These are phyloP conservation scores for Dicyrtomina minuta DNA, from an alignment of 2,888 invertebrate species.

Conservation along the genomic window DNA sequence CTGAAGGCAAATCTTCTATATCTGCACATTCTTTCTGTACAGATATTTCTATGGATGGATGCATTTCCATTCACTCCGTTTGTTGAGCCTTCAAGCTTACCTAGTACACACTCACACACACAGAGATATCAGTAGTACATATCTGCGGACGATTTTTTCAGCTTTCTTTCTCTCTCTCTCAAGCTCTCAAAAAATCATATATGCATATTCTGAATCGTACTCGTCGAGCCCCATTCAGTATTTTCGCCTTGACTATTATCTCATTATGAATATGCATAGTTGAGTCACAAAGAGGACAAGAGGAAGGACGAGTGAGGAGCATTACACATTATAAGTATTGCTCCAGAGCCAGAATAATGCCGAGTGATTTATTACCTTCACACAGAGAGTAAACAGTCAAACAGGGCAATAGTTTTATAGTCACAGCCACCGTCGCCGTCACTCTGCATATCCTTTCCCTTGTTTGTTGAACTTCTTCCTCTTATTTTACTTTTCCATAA, in stretches of 20 bases:
- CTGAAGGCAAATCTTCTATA: too few species aligned
- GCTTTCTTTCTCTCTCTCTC: not conserved
- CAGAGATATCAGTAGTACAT: too few species aligned
- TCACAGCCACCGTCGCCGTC: too few species aligned
- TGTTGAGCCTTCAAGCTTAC: too few species aligned
- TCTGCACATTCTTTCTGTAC: not conserved
- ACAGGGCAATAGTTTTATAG: conserved; percentile 16
- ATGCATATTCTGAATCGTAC: too few species aligned
- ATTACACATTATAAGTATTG: conserved; percentile 20
- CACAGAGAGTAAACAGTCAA: conserved; percentile 28
- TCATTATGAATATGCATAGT: conserved; percentile 25
- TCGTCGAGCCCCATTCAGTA: too few species aligned
- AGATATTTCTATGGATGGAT: conserved; percentile 18
- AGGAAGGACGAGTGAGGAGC: conserved; percentile 15
- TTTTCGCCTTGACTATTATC: too few species aligned
- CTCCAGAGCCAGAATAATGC: conserved; percentile 23
- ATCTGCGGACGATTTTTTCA: not conserved
- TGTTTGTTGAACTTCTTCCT: too few species aligned
- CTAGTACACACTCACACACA: too few species aligned
- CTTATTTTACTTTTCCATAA: too few species aligned
- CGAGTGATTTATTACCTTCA: conserved; percentile 31
- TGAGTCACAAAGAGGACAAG: conserved; percentile 17
- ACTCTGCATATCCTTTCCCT: too few species aligned
- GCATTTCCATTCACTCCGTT: conserved; percentile 18
- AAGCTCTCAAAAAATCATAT: too few species aligned